phyloP scores from a whole-genome alignment of 2,113 vertebrate species.

The Epinephelus fuscoguttatus region DNA sequence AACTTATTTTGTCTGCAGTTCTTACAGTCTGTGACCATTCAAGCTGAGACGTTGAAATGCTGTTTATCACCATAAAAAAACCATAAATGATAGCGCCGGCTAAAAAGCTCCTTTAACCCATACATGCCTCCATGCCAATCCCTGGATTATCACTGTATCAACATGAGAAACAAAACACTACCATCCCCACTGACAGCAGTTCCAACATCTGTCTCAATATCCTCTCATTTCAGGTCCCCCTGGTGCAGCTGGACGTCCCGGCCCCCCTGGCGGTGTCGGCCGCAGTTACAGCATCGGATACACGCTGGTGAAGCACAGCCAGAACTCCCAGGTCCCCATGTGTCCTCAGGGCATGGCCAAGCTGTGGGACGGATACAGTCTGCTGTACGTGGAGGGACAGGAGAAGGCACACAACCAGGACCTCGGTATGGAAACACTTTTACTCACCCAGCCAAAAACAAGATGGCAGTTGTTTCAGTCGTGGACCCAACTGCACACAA shows the following conservation, averaged over 20 bases:
- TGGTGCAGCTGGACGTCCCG: slow-evolving; percentile 72
- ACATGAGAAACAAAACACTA: neutral
- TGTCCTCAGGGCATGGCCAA: slow-evolving; percentile 92
- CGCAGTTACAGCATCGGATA: slow-evolving; percentile 87
- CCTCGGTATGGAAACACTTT: slow-evolving; percentile 83
- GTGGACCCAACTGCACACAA: too few species aligned
- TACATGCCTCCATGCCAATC: too few species aligned
- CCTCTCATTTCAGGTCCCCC: slow-evolving; percentile 66
- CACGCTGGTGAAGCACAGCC: slow-evolving; percentile 95
- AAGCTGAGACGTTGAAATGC: neutral
- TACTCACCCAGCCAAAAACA: too few species aligned
- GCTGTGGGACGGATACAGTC: slow-evolving; percentile 96
- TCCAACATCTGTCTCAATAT: neutral
- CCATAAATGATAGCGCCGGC: neutral
- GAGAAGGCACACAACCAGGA: slow-evolving; percentile 98
- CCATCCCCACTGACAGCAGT: neutral
- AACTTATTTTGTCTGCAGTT: too few species aligned
- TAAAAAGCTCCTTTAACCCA: neutral
- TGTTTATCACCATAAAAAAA: neutral
- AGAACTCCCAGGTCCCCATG: slow-evolving; percentile 89
- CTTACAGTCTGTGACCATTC: neutral
- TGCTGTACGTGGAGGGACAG: slow-evolving; percentile 96
- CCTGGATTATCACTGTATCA: neutral
- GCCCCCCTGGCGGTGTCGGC: slow-evolving; percentile 84
- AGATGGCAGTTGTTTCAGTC: too few species aligned